phyloP scores from a whole-genome alignment of 1,140 invertebrate species.

The Pteromalus puparum region DNA sequence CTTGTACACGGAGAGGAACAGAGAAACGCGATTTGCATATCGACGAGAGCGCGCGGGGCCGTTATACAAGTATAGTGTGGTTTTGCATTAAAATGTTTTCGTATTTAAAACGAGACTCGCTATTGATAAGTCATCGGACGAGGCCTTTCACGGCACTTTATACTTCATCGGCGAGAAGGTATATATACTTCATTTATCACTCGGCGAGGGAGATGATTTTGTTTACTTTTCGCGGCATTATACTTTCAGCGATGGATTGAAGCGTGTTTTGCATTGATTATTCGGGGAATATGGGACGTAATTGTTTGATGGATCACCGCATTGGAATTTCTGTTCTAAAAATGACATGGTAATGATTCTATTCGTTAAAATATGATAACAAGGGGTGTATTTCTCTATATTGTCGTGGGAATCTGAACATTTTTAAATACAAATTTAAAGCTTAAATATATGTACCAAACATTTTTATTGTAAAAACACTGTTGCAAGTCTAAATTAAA shows the following conservation, averaged over 20 bases:
- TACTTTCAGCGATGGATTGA: background rate
- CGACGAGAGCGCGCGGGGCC: background rate
- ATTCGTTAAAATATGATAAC: too few relatives aligned
- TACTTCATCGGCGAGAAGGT: background rate
- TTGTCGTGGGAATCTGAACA: too few relatives aligned
- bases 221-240: background rate
- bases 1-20: background rate
- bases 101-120: background rate
- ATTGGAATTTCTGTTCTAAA: too few relatives aligned
- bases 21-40: constrained; percentile 34
- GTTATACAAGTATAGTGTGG: background rate
- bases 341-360: too few relatives aligned
- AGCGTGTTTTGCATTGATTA: background rate
- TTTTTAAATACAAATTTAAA: too few relatives aligned
- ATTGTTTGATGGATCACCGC: background rate
- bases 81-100: constrained; percentile 13
- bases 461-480: too few relatives aligned
- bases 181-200: constrained; percentile 1
- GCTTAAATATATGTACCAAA: too few relatives aligned
- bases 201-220: background rate
- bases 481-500: too few relatives aligned
- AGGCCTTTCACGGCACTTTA: background rate
- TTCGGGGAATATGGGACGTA: background rate
- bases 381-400: too few relatives aligned
- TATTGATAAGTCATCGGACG: constrained; percentile 10